Evolutionary conservation across 2,113 vertebrate genomes (phyloP).

Genomic region (Pheucticus melanocephalus): DNA sequence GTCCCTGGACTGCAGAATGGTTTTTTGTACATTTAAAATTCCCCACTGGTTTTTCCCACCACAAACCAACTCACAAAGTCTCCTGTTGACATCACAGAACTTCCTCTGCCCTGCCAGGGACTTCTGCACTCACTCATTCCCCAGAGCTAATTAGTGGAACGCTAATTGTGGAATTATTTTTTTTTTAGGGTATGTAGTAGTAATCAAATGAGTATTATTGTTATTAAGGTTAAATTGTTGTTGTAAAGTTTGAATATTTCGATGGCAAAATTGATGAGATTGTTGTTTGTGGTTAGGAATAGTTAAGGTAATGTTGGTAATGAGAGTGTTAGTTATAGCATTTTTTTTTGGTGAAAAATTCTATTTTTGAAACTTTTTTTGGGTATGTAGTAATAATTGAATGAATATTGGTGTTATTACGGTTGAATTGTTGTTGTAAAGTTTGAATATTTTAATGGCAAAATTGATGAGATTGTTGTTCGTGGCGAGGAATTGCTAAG

Average conservation of each 20-base stretch:
- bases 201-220: too few relatives aligned
- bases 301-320: too few relatives aligned
- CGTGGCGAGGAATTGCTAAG: background rate
- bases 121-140: background rate
- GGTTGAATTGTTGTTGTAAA: background rate
- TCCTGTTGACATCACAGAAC: background rate
- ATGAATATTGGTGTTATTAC: background rate
- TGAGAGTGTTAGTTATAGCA: too few relatives aligned
- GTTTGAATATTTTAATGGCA: background rate
- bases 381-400: background rate
- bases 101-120: background rate
- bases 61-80: background rate
- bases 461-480: background rate
- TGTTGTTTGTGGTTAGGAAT: too few relatives aligned
- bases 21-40: background rate
- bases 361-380: background rate
- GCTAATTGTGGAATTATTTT: background rate
- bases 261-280: too few relatives aligned
- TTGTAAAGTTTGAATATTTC: too few relatives aligned
- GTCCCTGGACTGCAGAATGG: accelerated
- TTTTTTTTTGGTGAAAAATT: too few relatives aligned
- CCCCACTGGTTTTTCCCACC: background rate
- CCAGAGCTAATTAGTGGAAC: background rate
- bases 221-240: too few relatives aligned
- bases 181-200: too few relatives aligned